Evolutionary conservation across 2,888 invertebrate genomes (phyloP), one percentile per base, ranked within the genome.

Genomic region (Ochropleura plecta): DNA sequence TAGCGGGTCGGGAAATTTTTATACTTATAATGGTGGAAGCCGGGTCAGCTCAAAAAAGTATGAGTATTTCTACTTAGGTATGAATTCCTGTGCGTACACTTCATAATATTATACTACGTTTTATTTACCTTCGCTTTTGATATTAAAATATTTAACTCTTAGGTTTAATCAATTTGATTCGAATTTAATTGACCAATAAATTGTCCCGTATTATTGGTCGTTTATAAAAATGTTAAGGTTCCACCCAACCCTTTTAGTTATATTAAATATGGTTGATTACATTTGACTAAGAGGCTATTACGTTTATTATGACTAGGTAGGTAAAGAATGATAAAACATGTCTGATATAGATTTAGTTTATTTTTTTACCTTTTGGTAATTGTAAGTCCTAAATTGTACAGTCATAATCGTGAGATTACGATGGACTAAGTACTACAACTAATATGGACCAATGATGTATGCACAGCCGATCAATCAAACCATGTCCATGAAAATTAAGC

Each of bases 171-270:
- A 44, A 53, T 42, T 49, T 18, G 16, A 44, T 70, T 63, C 70
- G 55, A 64, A 64, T 18, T n/a, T 64, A 48, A 71, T 78, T 59
- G 18, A 42, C 51, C 20, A n/a, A 46, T 51, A 64, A 53, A 48
- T 70, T 70, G 0, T n/a, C 53, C 9, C 7, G 59, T 20, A 12
- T 60, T 40, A 53, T 53, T 60, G 44, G 5, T 69, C 4, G 40
- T 63, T 49, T 57, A 30, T 30, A 14, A 46, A 63, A 63, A 71
- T 53, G 5, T 30, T 64, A 40, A 30, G 12, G 30, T 48, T 48
- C 9, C 57, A 51, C 64, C 57, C 51, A 60, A 77, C 30, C 78
- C 78, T 78, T 72, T 72, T 44, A 78, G 46, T 48, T n/a, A 53
- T 42, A 78, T 64, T 57, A 77, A 62, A 20, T 5, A 64, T 42